Conservation (phyloP, 2,797 vertebrate genomes). For the Dendrocincla tyrannina region DNA sequence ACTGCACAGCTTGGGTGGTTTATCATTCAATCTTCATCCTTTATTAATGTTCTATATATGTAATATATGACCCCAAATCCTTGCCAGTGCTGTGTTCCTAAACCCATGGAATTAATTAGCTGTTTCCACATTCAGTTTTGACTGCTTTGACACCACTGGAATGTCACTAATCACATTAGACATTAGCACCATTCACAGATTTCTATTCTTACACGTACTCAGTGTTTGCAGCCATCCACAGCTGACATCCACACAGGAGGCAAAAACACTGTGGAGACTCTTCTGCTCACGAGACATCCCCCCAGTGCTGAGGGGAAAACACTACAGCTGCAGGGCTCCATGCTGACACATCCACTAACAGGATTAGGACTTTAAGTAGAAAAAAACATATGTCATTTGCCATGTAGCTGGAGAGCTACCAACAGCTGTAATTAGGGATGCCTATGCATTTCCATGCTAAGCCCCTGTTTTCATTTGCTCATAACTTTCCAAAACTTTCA, state of each 20-base stretch:
- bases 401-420: slow-evolving; percentile 56
- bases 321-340: slow-evolving; percentile 20
- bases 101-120: slow-evolving; percentile 27
- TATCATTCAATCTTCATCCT: slow-evolving; percentile 19
- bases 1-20: slow-evolving; percentile 12
- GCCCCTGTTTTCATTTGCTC: slow-evolving; percentile 48
- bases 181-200: slow-evolving; percentile 3
- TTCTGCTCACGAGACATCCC: background rate
- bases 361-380: slow-evolving; percentile 34
- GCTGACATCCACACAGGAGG: background rate
- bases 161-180: slow-evolving; percentile 21
- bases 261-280: background rate
- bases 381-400: slow-evolving; percentile 8
- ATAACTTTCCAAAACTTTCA: slow-evolving; percentile 59
- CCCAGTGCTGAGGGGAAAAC: rapidly evolving
- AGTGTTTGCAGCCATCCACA: background rate
- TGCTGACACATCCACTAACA: slow-evolving; percentile 49
- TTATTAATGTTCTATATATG: background rate
- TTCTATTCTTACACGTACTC: background rate
- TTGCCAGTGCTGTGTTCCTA: background rate
- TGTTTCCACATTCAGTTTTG: background rate
- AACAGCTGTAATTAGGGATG: slow-evolving; percentile 56
- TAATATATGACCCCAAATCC: background rate
- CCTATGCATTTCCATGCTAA: slow-evolving; percentile 58
- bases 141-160: background rate